These are phyloP conservation scores for Antennarius maculatus DNA, from an alignment of 2,797 vertebrate species.

Conservation along the genomic window DNA sequence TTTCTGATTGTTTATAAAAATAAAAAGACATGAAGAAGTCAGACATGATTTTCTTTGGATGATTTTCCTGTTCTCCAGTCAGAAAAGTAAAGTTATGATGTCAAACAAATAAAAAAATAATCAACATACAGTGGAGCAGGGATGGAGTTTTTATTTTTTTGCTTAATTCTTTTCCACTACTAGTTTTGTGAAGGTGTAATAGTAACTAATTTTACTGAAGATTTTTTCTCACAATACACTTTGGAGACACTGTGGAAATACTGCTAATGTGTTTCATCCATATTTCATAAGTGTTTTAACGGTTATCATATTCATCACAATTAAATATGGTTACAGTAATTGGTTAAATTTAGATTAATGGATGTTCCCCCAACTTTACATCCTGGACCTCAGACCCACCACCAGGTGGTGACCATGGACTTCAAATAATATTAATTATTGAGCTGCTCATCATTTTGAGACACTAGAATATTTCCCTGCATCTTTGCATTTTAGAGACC, in stretches of 20 bases:
- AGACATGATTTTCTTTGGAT: conserved; percentile 29
- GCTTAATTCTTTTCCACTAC: no score
- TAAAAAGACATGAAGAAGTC: background rate
- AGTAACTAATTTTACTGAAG: background rate
- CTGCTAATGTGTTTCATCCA: background rate
- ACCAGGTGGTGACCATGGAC: conserved; percentile 62
- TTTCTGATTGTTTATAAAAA: conserved; percentile 8
- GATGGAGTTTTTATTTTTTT: background rate
- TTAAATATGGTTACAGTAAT: background rate
- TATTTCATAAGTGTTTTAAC: background rate
- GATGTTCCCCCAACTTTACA: background rate
- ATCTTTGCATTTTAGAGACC: background rate
- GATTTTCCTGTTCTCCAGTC: conserved; percentile 54
- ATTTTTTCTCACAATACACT: background rate
- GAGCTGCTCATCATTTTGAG: background rate
- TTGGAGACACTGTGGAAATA: conserved; percentile 2
- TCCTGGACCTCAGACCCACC: conserved; percentile 38
- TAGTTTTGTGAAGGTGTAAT: background rate
- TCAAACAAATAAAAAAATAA: background rate
- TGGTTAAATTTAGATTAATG: no score
- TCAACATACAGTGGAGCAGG: background rate
- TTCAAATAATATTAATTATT: background rate
- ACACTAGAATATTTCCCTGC: background rate
- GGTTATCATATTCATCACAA: background rate
- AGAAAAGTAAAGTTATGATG: conserved; percentile 47